Base-by-base conservation (phyloP, 2,797 vertebrate species). In the Crenuchus spilurus region DNA sequence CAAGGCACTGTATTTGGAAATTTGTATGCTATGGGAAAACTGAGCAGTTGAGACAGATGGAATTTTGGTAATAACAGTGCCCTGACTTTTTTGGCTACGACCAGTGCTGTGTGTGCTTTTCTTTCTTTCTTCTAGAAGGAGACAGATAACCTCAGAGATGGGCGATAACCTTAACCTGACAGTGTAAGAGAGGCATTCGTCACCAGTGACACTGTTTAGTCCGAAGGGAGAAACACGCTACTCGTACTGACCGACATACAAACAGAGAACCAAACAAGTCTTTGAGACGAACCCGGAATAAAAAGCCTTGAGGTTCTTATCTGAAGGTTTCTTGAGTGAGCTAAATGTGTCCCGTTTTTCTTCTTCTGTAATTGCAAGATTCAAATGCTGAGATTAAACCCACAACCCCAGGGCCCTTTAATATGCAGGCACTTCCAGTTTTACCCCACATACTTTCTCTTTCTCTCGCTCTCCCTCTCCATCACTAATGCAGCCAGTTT, bases 341-440 rank as follows among this genome's bases (percentile, higher is more conserved):
- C 4, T 28, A 75, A 75, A 63, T 13, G 41, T 67, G 44, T 28
- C 55, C 35, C 4, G n/a, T n/a, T 22, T 44, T 61, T 14, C 31
- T 52, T 42, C 62, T 72, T 16, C 35, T 60, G 30, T 61, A 72
- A 73, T 55, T 73, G 39, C 49, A 52, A 48, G 26, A 73, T 63
- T 44, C 31, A 37, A 73, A 69, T 26, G 31, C 18, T 37, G 26
- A 60, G 39, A 63, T 69, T 63, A 57, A 78, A 72, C 37, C 66
- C 55, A 55, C 70, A 68, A 54, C 28, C 75, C 57, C 62, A 73
- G 57, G 70, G 37, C 37, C 20, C 70, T 73, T 69, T 73, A 77
- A 73, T 48, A 63, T 77, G 37, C 46, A 77, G 30, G 39, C 39
- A 18, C 39, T 48, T n/a, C n/a, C n/a, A n/a, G n/a, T 41, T 48